Conservation (phyloP, 2,113 vertebrate species). For the Mystacornis crossleyi region DNA sequence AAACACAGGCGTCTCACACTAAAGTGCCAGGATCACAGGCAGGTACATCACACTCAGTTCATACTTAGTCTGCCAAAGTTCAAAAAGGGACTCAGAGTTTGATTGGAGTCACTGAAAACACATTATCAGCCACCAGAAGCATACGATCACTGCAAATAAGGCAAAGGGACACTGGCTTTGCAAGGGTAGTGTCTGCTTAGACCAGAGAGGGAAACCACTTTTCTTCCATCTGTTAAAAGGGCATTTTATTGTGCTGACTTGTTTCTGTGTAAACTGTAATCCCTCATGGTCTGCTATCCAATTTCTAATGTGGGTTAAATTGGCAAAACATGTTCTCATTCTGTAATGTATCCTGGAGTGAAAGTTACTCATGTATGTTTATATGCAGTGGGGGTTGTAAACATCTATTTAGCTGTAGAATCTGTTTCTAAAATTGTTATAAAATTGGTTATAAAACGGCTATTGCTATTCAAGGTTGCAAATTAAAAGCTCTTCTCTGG, state of each 20-base stretch:
- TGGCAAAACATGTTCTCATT: neutral
- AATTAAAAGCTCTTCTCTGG: neutral
- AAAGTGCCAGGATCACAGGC: neutral
- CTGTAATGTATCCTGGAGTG: neutral
- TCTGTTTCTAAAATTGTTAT: neutral
- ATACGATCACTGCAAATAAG: neutral
- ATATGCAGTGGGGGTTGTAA: neutral
- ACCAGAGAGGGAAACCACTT: neutral
- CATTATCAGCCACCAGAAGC: neutral
- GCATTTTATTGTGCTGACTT: neutral
- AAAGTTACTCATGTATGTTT: neutral
- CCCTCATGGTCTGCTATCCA: neutral
- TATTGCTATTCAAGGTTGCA: neutral
- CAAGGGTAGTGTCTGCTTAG: neutral
- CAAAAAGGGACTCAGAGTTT: neutral
- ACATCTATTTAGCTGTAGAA: neutral
- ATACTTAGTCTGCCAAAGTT: neutral
- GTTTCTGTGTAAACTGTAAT: neutral
- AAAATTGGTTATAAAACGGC: neutral
- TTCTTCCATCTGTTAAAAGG: neutral
- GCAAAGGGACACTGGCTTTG: neutral
- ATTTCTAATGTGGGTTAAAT: neutral
- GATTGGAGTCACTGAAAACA: neutral
- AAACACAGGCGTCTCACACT: neutral
- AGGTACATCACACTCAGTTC: neutral